A percentile compares a stretch with the other conserved stretches of the same genome.
These are phyloP conservation scores for Uria lomvia DNA, from an alignment of 2,113 vertebrate genomes.

Conservation along the genomic window DNA sequence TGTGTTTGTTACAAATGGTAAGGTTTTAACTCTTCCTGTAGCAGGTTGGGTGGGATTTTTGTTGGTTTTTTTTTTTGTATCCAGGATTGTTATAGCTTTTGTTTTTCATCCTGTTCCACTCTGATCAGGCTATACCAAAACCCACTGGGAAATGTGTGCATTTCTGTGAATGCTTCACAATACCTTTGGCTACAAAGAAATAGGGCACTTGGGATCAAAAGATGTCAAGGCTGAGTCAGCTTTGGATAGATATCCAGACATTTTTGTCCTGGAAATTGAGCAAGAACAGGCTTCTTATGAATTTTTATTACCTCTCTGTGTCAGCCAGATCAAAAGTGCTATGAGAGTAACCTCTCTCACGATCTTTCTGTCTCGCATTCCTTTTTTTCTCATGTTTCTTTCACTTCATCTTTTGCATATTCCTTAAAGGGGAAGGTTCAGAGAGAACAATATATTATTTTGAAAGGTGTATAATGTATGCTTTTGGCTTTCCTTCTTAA, in stretches of 20 bases:
- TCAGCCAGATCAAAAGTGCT: constrained; percentile 14
- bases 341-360: constrained; percentile 36
- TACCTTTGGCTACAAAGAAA: constrained; percentile 24
- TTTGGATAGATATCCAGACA: background rate
- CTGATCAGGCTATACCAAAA: background rate
- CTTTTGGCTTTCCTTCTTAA: background rate
- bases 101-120: background rate
- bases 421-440: background rate
- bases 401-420: background rate
- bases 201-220: background rate
- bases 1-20: background rate
- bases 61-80: background rate
- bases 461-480: background rate
- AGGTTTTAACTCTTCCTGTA: background rate
- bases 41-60: background rate
- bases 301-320: constrained; percentile 46
- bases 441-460: background rate
- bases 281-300: background rate
- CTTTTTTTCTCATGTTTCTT: background rate
- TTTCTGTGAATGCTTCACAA: background rate
- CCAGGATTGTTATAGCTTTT: background rate
- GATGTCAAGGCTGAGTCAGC: constrained; percentile 11
- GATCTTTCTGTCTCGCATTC: background rate
- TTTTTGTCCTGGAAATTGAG: constrained; percentile 7
- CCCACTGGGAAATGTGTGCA: background rate